A percentile compares a stretch with the other conserved stretches of the same genome.
Evolutionary conservation across 2,888 invertebrate genomes (phyloP).

Genomic region (Lithophane semibrunnea): DNA sequence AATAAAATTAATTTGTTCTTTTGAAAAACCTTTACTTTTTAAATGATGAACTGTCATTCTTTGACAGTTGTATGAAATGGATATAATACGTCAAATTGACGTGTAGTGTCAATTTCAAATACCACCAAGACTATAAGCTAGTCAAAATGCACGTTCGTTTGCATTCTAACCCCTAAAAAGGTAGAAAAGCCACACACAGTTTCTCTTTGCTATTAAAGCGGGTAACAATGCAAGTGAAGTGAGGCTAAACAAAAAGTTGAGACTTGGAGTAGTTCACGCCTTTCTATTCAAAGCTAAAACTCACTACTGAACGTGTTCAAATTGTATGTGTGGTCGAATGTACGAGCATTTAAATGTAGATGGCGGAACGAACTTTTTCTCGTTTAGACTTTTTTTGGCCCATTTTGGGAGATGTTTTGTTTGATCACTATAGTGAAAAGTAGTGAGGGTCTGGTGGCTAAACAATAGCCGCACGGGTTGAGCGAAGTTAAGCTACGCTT

Average conservation of each 20-base stretch:
- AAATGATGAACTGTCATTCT: background rate
- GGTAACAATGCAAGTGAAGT: slow-evolving; percentile 39
- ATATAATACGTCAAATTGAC: background rate
- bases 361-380: slow-evolving; percentile 10
- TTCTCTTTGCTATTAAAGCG: slow-evolving; percentile 39
- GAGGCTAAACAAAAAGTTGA: slow-evolving; percentile 47
- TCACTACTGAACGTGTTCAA: slow-evolving; percentile 41
- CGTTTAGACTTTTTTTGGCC: slow-evolving; percentile 10
- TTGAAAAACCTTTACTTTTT: background rate
- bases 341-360: slow-evolving; percentile 18
- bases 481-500: background rate
- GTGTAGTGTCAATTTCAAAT: background rate
- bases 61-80: background rate
- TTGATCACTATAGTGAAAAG: background rate
- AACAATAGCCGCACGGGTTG: background rate
- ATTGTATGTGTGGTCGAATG: slow-evolving; percentile 46
- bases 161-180: slow-evolving; percentile 13
- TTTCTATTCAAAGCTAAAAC: slow-evolving; percentile 54
- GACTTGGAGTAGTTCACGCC: slow-evolving; percentile 42
- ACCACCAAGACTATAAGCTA: background rate
- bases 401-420: slow-evolving; percentile 1
- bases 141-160: slow-evolving; percentile 11
- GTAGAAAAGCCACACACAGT: slow-evolving; percentile 30
- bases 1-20: background rate
- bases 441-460: background rate